phyloP scores from a whole-genome alignment of 2,888 invertebrate genomes.

The Timema cristinae region DNA sequence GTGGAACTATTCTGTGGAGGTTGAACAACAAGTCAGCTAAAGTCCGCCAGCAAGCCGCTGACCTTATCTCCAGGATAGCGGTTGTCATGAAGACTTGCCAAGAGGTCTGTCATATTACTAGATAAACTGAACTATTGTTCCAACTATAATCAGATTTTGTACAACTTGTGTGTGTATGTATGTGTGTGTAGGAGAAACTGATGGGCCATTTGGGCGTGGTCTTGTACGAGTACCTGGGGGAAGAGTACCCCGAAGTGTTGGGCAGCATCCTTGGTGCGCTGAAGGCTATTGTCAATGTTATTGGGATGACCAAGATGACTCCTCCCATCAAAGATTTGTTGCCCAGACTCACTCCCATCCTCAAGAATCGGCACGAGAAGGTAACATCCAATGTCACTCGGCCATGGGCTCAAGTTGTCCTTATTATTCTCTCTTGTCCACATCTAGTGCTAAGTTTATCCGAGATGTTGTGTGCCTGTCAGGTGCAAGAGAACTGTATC shows the following conservation, averaged over 20 bases:
- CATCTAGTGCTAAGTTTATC: background rate
- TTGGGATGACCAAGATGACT: conserved; percentile 99
- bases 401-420: too few relatives aligned
- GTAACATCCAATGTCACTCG: conserved; percentile 30
- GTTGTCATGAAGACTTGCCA: conserved; percentile 99
- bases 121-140: too few relatives aligned
- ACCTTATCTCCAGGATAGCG: conserved; percentile 95
- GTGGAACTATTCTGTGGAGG: conserved; percentile 99
- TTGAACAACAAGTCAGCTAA: conserved; percentile 99
- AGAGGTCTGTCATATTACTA: conserved; percentile 56
- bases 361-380: conserved; percentile 88
- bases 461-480: conserved; percentile 32
- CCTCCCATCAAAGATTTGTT: conserved; percentile 98
- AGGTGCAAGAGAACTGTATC: conserved; percentile 99
- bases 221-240: conserved; percentile 97
- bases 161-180: background rate
- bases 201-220: conserved; percentile 99
- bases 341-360: conserved; percentile 93
- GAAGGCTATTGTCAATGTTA: conserved; percentile 99
- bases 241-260: conserved; percentile 98
- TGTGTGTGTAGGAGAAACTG: conserved; percentile 73
- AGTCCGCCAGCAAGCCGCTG: conserved; percentile 98
- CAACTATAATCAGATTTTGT: background rate
- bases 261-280: conserved; percentile 97
- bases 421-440: too few relatives aligned